phyloP scores from a whole-genome alignment of 1,140 invertebrate genomes.

The Drosophila gunungcola region DNA sequence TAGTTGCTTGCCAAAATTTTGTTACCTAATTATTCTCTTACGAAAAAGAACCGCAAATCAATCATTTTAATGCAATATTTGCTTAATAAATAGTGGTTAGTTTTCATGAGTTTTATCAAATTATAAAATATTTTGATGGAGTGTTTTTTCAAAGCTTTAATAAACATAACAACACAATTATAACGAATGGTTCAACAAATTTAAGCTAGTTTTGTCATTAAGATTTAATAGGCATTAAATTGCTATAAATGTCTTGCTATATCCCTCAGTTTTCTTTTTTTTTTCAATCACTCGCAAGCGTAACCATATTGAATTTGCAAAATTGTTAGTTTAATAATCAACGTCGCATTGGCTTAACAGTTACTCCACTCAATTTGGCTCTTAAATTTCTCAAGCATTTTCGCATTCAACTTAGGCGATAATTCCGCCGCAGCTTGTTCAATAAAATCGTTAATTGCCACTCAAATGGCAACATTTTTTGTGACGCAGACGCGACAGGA shows the following conservation, averaged over 20 bases:
- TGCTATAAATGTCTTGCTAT: neutral
- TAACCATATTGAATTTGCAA: conserved; percentile 8
- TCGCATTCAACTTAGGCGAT: conserved; percentile 30
- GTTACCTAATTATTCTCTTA: neutral
- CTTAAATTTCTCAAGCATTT: conserved; percentile 30
- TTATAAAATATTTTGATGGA: too few species aligned
- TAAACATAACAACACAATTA: too few species aligned
- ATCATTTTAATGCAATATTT: neutral
- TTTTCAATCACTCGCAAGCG: conserved; percentile 15
- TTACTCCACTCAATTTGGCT: conserved; percentile 35
- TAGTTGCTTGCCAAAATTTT: neutral
- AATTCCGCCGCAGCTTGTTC: conserved; percentile 54
- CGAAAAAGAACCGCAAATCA: conserved; percentile 15
- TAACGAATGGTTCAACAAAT: too few species aligned
- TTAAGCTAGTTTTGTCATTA: neutral
- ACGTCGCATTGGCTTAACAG: conserved; percentile 24
- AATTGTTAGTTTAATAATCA: conserved; percentile 29
- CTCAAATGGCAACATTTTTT: conserved; percentile 77
- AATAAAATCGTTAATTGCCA: conserved; percentile 79
- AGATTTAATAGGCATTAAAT: neutral
- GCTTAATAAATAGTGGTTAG: neutral
- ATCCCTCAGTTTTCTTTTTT: neutral
- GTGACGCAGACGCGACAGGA: conserved; percentile 71
- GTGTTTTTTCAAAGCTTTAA: too few species aligned
- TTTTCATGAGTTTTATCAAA: too few species aligned